Evolutionary conservation across 2,888 invertebrate genomes (phyloP), one percentile per base, ranked within the genome.

Genomic region (Amphipyra tragopoginis): DNA sequence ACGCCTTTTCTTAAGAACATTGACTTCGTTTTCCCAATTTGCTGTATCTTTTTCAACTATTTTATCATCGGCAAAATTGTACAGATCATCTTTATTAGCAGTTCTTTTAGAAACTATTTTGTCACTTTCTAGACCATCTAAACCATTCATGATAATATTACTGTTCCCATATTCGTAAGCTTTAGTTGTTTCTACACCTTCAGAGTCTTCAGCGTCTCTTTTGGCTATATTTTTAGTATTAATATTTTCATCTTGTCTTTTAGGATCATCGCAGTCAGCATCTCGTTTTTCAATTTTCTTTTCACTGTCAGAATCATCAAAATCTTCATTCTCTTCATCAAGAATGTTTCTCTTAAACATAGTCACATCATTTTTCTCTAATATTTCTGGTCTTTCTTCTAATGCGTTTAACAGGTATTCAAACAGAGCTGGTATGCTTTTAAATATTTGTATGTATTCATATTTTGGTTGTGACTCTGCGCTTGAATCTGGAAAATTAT

Each of bases 381-480:
- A 73, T 13, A 90, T 79, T 75, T 89, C 86, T 1, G 90, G 90
- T 53, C 78, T 85, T 5, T 86, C 80, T 57, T 88, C 81, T 10
- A 92, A 68, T 2, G 83, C 77, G 34, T 83, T 80, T 29, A 90
- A 58, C 10, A 92, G 67, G 45, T 88, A 86, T 68, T 90, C 87
- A 54, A 90, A 88, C 0, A 91, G 36, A 10, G 78, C 64, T n/a
- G 92, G 91, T 40, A 91, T 80, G 14, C 79, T 86, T 67, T 72
- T 76, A 50, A 90, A 89, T 67, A 89, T 80, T 64, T 85, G 79
- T n/a, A 69, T 53, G 54, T 87, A 89, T 61, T 86, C 83, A 44
- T 82, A 78, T 26, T 65, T 73, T 7, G 72, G 58, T 5, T 69
- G 61, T 0, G 55, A 6, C 42, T 71, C 72, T 54, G 76, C 68